These are phyloP conservation scores for Galago senegalensis DNA, from an alignment of 2,797 vertebrate species.

Conservation along the genomic window DNA sequence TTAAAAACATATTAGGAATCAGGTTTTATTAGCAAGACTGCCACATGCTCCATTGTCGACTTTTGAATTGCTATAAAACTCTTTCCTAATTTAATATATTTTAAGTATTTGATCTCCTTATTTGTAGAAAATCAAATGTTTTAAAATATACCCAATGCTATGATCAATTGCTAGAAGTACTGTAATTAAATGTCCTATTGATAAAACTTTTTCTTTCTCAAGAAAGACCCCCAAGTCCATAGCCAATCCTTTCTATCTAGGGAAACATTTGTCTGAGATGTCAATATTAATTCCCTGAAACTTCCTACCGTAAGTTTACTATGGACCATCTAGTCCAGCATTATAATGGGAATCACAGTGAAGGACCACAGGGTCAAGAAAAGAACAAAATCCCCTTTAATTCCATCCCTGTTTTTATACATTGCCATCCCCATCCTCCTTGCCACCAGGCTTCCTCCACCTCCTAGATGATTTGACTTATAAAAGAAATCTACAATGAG, in stretches of 20 bases:
- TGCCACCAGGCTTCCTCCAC: not conserved
- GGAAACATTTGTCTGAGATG: not conserved
- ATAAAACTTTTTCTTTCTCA: conserved; percentile 31
- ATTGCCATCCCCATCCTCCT: not conserved
- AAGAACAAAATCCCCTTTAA: conserved; percentile 16
- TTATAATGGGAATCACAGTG: not conserved
- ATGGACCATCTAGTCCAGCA: not conserved
- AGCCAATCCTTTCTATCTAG: not conserved
- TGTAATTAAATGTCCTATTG: conserved; percentile 38
- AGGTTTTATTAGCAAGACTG: not conserved
- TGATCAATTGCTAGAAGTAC: not conserved
- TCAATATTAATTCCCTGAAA: conserved; percentile 12
- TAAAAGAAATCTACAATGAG: not conserved
- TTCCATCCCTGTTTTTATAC: not conserved
- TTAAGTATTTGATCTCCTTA: not conserved
- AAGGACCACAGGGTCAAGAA: not conserved
- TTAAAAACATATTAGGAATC: not conserved
- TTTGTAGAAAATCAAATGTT: not conserved
- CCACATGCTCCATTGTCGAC: not conserved
- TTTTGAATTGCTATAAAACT: conserved; percentile 13
- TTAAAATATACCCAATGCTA: conserved; percentile 11
- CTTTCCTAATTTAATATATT: conserved; percentile 7
- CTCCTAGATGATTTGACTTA: not conserved
- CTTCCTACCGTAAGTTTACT: not conserved
- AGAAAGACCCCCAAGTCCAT: not conserved